phyloP scores from a whole-genome alignment of 1,140 invertebrate species.

The Neuroterus valhalla region DNA sequence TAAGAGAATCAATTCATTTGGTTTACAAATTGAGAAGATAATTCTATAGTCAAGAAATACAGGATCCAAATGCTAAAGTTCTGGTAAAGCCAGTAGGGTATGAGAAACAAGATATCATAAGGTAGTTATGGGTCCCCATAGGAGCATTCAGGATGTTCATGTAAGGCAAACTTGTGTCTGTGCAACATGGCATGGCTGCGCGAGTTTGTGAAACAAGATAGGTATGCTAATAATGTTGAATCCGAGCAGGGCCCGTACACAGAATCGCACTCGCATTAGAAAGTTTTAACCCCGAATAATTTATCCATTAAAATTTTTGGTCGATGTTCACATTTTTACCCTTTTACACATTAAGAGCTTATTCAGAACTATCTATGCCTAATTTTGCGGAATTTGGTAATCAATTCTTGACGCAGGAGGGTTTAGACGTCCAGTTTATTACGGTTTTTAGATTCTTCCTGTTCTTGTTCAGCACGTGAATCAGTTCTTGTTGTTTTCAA shows the following conservation, averaged over 20 bases:
- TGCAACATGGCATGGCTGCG: conserved; percentile 47
- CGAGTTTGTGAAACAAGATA: conserved; percentile 59
- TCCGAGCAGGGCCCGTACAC: conserved; percentile 67
- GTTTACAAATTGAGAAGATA: too few species aligned
- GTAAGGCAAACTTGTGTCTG: conserved; percentile 51
- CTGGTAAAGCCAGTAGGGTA: conserved; percentile 40
- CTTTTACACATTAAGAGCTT: background rate
- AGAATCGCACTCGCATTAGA: conserved; percentile 71
- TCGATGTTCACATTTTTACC: background rate
- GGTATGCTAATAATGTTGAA: conserved; percentile 70
- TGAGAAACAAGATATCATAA: conserved; percentile 71
- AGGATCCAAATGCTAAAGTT: background rate
- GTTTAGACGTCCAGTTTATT: background rate
- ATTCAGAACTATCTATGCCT: background rate
- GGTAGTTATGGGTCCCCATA: conserved; percentile 69
- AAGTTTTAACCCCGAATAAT: conserved; percentile 71
- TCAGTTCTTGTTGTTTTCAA: background rate
- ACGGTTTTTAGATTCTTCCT: background rate
- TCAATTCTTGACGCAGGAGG: background rate
- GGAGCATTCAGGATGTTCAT: conserved; percentile 60
- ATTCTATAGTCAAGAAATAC: too few species aligned
- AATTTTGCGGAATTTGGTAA: background rate
- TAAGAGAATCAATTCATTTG: too few species aligned
- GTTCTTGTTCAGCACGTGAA: background rate
- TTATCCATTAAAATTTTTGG: conserved; percentile 65